Evolutionary conservation across 2,113 vertebrate genomes (phyloP).

Genomic region (Picathartes gymnocephalus): DNA sequence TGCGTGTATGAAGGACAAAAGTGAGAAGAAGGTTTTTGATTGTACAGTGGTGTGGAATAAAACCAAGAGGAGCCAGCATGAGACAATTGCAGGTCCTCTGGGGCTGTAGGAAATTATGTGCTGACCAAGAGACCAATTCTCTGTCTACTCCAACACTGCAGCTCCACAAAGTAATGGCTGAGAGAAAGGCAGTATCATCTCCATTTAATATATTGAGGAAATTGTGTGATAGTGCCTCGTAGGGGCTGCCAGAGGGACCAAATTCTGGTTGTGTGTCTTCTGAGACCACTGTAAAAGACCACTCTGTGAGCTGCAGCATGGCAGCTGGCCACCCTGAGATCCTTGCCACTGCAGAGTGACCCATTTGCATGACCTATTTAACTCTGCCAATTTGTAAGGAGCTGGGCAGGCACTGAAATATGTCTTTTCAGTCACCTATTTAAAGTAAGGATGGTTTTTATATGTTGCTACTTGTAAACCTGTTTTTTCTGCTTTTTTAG

Average conservation of each 20-base stretch:
- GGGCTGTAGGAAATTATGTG: neutral
- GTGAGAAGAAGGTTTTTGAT: neutral
- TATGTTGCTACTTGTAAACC: neutral
- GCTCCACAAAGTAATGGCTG: neutral
- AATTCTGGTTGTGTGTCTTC: neutral
- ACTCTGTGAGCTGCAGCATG: neutral
- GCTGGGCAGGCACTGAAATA: neutral
- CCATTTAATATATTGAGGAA: neutral
- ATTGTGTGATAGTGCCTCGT: neutral
- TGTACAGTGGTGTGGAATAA: neutral
- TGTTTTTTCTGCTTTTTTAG: neutral
- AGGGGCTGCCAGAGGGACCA: neutral
- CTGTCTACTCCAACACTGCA: neutral
- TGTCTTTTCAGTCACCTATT: neutral
- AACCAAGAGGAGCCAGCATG: neutral
- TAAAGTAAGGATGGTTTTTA: neutral
- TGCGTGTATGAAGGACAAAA: neutral
- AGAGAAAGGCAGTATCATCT: neutral
- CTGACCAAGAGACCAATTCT: neutral
- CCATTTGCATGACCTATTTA: constrained; percentile 28
- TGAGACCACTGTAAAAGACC: neutral
- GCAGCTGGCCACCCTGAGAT: neutral
- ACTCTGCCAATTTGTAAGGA: neutral
- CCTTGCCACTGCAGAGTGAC: neutral
- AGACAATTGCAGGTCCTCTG: neutral